phyloP scores from a whole-genome alignment of 2,113 vertebrate genomes.

The Neogale vison region DNA sequence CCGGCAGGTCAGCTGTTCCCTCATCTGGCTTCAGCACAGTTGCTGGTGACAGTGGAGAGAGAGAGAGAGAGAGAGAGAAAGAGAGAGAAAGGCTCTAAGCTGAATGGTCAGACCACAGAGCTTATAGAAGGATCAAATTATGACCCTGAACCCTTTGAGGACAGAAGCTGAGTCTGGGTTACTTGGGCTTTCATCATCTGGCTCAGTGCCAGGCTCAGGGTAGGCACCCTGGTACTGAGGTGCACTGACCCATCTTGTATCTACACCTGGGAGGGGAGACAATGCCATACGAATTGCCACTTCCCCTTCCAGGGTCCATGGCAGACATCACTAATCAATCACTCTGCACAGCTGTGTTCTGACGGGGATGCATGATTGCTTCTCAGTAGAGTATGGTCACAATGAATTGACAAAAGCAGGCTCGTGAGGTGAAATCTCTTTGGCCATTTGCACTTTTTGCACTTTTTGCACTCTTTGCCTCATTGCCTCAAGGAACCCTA shows the following conservation, averaged over 20 bases:
- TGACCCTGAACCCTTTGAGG: neutral
- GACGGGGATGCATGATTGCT: neutral
- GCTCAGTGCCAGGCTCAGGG: neutral
- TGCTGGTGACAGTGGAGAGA: conserved; percentile 81
- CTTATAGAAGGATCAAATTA: neutral
- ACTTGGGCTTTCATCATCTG: neutral
- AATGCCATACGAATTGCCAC: rapidly evolving
- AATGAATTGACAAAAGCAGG: neutral
- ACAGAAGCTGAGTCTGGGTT: neutral
- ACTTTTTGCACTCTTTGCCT: too few species aligned
- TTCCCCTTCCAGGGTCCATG: neutral
- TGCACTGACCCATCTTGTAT: neutral
- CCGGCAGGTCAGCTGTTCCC: conserved; percentile 91
- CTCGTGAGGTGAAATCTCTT: neutral
- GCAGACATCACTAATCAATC: conserved; percentile 34
- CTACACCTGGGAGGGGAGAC: neutral
- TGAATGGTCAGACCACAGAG: neutral
- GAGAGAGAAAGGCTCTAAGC: neutral
- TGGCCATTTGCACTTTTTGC: neutral
- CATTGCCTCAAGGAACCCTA: neutral
- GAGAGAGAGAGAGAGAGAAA: too few species aligned
- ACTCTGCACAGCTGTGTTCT: neutral
- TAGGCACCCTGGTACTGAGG: neutral
- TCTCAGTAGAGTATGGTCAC: neutral
- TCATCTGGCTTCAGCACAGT: conserved; percentile 96